Evolutionary conservation across 2,888 invertebrate genomes (phyloP).

Genomic region (Diaperis boleti): DNA sequence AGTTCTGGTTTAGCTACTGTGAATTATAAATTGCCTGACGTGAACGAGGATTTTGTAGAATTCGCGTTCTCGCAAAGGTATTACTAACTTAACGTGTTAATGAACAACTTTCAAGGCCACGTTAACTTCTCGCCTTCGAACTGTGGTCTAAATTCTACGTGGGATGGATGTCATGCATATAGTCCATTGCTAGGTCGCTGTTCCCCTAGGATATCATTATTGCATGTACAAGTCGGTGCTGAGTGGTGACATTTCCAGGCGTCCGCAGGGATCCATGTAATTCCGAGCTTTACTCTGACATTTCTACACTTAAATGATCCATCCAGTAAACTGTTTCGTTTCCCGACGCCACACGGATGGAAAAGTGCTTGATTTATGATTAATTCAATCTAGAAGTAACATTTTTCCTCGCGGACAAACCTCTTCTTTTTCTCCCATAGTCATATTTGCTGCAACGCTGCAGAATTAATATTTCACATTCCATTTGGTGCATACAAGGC

Average conservation of each 20-base stretch:
- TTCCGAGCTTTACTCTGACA: constrained; percentile 64
- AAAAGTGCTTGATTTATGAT: constrained; percentile 49
- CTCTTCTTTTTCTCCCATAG: constrained; percentile 10
- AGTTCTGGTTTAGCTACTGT: too few species aligned
- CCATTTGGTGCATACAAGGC: constrained; percentile 24
- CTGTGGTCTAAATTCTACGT: constrained; percentile 13
- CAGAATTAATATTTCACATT: constrained; percentile 34
- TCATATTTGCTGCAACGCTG: constrained; percentile 1
- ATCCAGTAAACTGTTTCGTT: constrained; percentile 53
- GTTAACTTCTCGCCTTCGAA: background rate
- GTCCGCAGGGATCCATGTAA: constrained; percentile 64
- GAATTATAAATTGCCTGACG: too few species aligned
- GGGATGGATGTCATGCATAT: constrained; percentile 15
- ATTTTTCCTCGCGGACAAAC: background rate
- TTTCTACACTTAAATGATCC: constrained; percentile 64
- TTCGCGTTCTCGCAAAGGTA: too few species aligned
- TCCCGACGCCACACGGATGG: constrained; percentile 46
- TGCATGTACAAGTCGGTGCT: constrained; percentile 64
- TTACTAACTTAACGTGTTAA: too few species aligned
- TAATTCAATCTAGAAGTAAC: constrained; percentile 38
- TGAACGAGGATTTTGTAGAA: too few species aligned
- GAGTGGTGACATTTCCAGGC: constrained; percentile 66
- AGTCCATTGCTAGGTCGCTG: constrained; percentile 39
- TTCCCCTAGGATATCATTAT: constrained; percentile 63
- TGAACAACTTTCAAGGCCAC: constrained; percentile 4